Percentiles rank a stretch among this genome's conserved stretches.
Evolutionary conservation across 2,888 invertebrate genomes (phyloP).

Genomic region (Agriopis leucophaearia): DNA sequence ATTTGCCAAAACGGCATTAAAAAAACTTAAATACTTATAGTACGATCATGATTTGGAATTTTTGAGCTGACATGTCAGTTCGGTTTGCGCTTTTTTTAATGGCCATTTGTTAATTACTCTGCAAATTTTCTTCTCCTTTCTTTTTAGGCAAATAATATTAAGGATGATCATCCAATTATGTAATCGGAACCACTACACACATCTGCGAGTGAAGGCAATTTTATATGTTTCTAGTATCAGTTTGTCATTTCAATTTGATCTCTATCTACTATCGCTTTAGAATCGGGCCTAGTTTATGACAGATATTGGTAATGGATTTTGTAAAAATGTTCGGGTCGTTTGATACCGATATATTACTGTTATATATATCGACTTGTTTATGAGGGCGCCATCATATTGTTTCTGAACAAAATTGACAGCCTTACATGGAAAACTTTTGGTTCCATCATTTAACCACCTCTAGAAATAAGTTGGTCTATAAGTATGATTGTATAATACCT

Average conservation of each 20-base stretch:
- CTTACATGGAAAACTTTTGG: neutral
- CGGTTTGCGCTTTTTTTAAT: no score
- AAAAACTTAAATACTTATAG: no score
- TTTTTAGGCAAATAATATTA: slow-evolving; percentile 2
- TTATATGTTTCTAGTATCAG: slow-evolving; percentile 26
- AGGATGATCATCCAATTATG: neutral
- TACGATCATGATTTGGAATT: no score
- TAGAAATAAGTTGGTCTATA: neutral
- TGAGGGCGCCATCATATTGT: neutral
- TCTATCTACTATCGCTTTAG: slow-evolving; percentile 45
- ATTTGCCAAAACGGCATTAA: no score
- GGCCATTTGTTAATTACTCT: neutral
- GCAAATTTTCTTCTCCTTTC: slow-evolving; percentile 23
- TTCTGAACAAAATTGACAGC: neutral
- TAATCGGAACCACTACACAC: slow-evolving; percentile 4
- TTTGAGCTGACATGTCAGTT: no score
- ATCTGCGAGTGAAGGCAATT: slow-evolving; percentile 22
- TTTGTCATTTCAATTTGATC: slow-evolving; percentile 47
- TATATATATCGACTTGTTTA: neutral
- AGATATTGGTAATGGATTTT: slow-evolving; percentile 12
- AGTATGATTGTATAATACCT: neutral
- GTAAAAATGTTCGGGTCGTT: slow-evolving; percentile 1
- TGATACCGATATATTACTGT: neutral
- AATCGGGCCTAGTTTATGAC: slow-evolving; percentile 35
- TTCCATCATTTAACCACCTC: neutral